A percentile compares a stretch with the other conserved stretches of the same genome.
Conservation (phyloP, 2,888 invertebrate genomes). For the Dolichomitus sp. region DNA sequence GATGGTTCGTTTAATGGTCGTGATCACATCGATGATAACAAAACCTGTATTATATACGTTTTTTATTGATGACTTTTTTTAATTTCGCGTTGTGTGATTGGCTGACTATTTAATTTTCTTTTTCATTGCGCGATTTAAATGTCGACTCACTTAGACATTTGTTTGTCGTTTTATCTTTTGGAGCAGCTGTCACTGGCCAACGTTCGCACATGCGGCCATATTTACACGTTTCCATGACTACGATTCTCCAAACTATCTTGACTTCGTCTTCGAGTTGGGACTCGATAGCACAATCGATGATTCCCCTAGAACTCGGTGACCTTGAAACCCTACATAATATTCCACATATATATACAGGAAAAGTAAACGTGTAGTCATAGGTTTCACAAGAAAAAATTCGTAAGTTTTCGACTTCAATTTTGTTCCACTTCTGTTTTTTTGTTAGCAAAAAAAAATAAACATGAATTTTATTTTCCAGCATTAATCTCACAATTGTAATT, state of each 20-base stretch:
- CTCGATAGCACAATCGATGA: slow-evolving; percentile 53
- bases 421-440: no score
- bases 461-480: no score
- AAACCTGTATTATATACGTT: no score
- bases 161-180: slow-evolving; percentile 67
- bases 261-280: slow-evolving; percentile 2
- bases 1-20: no score
- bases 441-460: no score
- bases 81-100: background rate
- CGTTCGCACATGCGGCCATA: slow-evolving; percentile 78
- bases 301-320: slow-evolving; percentile 27
- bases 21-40: no score
- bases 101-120: background rate
- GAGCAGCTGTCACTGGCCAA: slow-evolving; percentile 78
- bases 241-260: slow-evolving; percentile 74
- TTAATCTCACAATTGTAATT: no score
- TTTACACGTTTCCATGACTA: slow-evolving; percentile 79
- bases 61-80: background rate
- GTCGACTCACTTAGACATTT: slow-evolving; percentile 59
- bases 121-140: slow-evolving; percentile 61
- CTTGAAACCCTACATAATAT: slow-evolving; percentile 37
- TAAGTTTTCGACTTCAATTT: no score
- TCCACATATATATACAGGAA: no score
- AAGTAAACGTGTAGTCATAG: no score
- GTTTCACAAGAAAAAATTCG: no score